Evolutionary conservation across 53 echinoderm and acorn worm genomes (phyloP).

Genomic region (Mesocentrotus franciscanus): DNA sequence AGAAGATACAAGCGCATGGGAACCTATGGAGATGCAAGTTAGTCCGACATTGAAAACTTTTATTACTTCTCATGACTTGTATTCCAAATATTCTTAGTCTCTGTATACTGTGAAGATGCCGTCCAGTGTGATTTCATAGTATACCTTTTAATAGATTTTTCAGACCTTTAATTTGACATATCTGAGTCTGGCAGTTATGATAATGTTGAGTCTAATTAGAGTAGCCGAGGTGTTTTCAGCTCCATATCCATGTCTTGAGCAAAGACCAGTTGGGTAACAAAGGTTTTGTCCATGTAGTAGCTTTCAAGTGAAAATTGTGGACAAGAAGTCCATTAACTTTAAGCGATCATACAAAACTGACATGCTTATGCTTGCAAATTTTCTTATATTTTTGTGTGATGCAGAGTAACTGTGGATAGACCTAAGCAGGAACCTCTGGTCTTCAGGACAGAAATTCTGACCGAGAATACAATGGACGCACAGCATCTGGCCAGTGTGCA

Average conservation of each 20-base stretch:
- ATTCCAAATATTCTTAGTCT: background rate
- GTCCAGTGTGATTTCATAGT: background rate
- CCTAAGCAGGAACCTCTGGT: conserved; percentile 78
- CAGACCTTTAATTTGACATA: background rate
- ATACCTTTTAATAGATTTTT: background rate
- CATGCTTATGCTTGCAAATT: background rate
- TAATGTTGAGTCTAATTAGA: too few relatives aligned
- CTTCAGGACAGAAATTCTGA: conserved; percentile 85
- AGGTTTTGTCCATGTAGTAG: background rate
- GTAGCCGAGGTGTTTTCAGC: too few relatives aligned
- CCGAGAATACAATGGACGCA: conserved; percentile 88
- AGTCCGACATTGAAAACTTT: conserved; percentile 22
- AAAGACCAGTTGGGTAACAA: background rate
- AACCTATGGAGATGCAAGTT: conserved; percentile 93
- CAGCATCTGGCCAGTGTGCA: conserved; percentile 94
- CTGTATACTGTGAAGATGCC: background rate
- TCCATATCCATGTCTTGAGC: too few relatives aligned
- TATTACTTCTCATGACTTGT: too few relatives aligned
- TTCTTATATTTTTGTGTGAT: background rate
- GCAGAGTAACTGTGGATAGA: conserved; percentile 82
- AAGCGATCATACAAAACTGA: background rate
- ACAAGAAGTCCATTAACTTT: background rate
- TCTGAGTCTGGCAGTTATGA: too few relatives aligned
- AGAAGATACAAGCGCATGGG: conserved; percentile 76
- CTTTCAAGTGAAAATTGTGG: background rate